phyloP scores from a whole-genome alignment of 1,140 invertebrate genomes.

The Sitobion miscanthi region DNA sequence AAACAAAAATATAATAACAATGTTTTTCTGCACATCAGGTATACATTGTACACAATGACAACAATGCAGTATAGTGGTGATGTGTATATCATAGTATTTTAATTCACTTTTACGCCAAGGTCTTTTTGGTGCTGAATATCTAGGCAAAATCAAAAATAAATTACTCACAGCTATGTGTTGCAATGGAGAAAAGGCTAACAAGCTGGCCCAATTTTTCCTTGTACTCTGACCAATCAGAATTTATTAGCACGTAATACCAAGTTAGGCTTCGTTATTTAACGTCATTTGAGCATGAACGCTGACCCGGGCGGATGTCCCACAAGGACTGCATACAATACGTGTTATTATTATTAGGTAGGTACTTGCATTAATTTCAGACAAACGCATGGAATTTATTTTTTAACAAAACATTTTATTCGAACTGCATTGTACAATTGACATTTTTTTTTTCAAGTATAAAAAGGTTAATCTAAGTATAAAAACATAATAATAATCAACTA shows the following conservation, averaged over 20 bases:
- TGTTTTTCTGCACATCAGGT: not conserved
- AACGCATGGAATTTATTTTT: not conserved
- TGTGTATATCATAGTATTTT: not conserved
- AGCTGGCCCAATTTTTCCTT: not conserved
- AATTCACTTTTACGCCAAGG: constrained; percentile 34
- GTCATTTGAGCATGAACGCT: constrained; percentile 5
- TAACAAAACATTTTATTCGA: constrained; percentile 46
- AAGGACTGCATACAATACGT: constrained; percentile 1
- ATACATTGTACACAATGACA: no score
- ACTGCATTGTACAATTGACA: constrained; percentile 16
- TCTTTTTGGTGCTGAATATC: constrained; percentile 25
- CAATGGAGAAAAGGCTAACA: not conserved
- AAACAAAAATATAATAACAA: not conserved
- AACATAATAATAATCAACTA: constrained; percentile 20
- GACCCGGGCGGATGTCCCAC: not conserved
- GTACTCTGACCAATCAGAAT: not conserved
- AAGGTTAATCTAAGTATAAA: constrained; percentile 32
- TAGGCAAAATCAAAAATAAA: constrained; percentile 25
- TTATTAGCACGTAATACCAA: not conserved
- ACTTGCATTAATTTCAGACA: not conserved
- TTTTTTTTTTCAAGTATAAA: constrained; percentile 26
- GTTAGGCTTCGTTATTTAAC: not conserved
- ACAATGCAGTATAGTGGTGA: not conserved
- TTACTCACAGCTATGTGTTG: constrained; percentile 3
- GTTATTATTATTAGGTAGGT: not conserved